Conservation (phyloP, 2,113 vertebrate species). For the Zosterops japonicus region DNA sequence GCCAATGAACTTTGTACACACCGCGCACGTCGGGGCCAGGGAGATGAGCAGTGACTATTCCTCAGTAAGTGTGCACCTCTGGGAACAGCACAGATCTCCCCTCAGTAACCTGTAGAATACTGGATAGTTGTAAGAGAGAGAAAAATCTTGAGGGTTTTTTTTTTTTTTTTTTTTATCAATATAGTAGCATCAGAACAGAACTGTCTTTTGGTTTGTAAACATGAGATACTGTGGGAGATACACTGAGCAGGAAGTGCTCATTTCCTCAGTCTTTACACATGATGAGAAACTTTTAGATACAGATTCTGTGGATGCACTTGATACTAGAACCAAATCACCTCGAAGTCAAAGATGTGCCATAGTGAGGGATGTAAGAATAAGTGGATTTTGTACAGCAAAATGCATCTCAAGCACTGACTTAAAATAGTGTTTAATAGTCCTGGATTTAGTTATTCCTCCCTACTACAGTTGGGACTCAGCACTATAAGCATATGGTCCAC, state of each 20-base stretch:
- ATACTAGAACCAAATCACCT: background rate
- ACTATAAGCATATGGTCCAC: background rate
- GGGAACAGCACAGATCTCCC: background rate
- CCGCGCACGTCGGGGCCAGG: conserved; percentile 85
- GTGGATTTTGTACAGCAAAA: background rate
- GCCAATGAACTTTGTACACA: conserved; percentile 91
- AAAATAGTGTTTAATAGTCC: background rate
- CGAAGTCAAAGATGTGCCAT: background rate
- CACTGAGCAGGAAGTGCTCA: background rate
- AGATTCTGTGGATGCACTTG: background rate
- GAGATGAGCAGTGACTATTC: conserved; percentile 79
- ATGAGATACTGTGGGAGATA: background rate
- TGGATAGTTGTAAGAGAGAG: background rate
- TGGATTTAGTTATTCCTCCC: background rate
- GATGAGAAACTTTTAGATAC: background rate
- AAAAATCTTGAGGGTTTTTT: background rate
- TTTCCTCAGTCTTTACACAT: background rate
- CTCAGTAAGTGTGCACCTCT: conserved; percentile 72
- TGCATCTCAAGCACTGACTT: background rate
- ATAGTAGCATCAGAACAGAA: background rate
- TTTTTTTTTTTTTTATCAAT: background rate
- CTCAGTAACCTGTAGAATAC: background rate
- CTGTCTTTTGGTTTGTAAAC: background rate
- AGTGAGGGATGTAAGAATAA: background rate
- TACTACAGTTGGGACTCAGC: background rate